Base-by-base conservation (phyloP, 2,797 vertebrate species). In the Chaetophractus vellerosus region DNA sequence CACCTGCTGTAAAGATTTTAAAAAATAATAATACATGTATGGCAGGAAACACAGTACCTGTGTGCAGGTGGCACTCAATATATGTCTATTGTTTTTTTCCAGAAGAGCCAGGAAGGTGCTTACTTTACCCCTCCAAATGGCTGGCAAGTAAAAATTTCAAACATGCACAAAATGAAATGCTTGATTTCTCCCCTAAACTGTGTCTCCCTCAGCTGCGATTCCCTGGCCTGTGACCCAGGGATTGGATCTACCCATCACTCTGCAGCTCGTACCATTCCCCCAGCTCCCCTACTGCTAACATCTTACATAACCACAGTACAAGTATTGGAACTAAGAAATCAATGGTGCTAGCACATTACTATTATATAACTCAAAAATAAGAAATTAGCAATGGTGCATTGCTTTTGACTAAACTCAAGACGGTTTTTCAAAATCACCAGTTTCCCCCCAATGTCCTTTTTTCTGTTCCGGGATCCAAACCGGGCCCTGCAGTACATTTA, bases 21-120 rank as follows among this genome's bases (percentile, higher is more conserved):
- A 1, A 38, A 11, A 10, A 4, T 1, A 45, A 2, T 1, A 48
- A 64, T 4, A 6, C 45, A 2, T 0, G 19, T 33, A 0, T 1
- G 45, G 55, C 0, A 1, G 4, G 72, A 24, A 4, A 5, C 41
- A 55, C 21, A 1, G 6, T 23, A 9, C 3, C 1, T 4, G 45
- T 18, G 4, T 8, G 21, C 2, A 2, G 66, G 2, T 4, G n/a
- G 28, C 66, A 16, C 48, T 16, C 23, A 6, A 4, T 23, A 14
- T 61, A 38, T 3, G 31, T 24, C 63, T 0, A 28, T 41, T 41
- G 55, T 48, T 33, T 74, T 24, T 12, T 14, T 8, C 71, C n/a
- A 1, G 10, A 41, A n/a, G 18, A 26, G 86, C 59, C n/a, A 11
- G 10, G 0, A 4, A 26, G 59, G 69, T 36, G 24, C 59, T 48